Evolutionary conservation across 2,797 vertebrate species (phyloP).

Genomic region (Myotis myotis): DNA sequence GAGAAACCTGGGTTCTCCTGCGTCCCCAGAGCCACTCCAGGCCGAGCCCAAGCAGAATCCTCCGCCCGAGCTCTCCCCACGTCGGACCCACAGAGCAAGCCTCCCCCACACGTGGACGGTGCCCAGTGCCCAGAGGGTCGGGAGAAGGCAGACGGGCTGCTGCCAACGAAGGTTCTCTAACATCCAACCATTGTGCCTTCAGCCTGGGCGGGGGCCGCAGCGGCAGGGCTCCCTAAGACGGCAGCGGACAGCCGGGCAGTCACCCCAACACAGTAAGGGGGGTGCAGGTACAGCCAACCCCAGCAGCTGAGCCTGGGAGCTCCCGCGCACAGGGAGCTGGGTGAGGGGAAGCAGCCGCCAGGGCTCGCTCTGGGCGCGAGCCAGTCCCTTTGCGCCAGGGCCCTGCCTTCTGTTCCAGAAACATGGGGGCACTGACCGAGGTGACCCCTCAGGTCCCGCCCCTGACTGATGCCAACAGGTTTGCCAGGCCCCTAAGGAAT

Average conservation of each 20-base stretch:
- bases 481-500: not conserved
- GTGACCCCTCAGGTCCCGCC: not conserved
- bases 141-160: not conserved
- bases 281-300: not conserved
- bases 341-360: rapidly evolving
- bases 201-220: not conserved
- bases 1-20: not conserved
- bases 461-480: not conserved
- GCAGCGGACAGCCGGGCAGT: not conserved
- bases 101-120: not conserved
- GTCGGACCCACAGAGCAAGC: rapidly evolving
- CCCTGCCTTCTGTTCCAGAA: not conserved
- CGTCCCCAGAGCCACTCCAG: not conserved
- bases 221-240: not conserved
- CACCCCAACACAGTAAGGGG: not conserved
- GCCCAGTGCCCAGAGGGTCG: rapidly evolving
- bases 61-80: not conserved
- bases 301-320: not conserved
- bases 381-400: not conserved
- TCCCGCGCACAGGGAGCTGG: not conserved
- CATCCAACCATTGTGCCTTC: not conserved
- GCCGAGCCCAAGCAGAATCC: not conserved
- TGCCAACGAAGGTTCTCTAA: not conserved
- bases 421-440: not conserved
- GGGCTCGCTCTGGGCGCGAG: rapidly evolving